Evolutionary conservation across 2,888 invertebrate species (phyloP), one percentile per base, ranked within the genome.

Genomic region (Xanthia icteritia): DNA sequence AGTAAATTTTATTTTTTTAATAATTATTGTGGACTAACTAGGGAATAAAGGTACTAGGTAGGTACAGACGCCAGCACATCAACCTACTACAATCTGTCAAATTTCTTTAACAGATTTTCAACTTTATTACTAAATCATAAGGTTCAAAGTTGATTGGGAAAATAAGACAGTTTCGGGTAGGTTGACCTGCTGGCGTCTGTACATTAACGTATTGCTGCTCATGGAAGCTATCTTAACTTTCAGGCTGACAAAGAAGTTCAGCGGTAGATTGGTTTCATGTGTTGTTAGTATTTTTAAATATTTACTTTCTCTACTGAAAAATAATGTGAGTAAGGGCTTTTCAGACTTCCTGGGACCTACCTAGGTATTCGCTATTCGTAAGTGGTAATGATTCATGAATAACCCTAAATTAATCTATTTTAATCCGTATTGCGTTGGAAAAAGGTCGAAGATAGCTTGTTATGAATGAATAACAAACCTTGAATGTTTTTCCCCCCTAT

Each of bases 401-500:
- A n/a, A 17, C 9, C 2, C 13, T 17, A 17, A 31, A 20, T 17
- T 0, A 66, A 54, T 17, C 23, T 17, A 73, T 65, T 77, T 60
- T 36, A 36, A 64, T 45, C 36, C n/a, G 2, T 56, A 77, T 13
- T n/a, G 0, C 36, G 17, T n/a, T 61, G 8, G 1, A 13, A 71
- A 20, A 85, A 71, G 36, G 42, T 60, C 6, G 60, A 64, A 60
- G 23, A 71, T 64, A 48, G 64, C 56, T 73, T 70, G 69, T 31
- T 23, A n/a, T 36, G 8, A 15, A 17, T 27, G 11, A 3, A 0
- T 36, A 15, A n/a, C 13, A 39, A 54, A 31, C 23, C 17, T 61
- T 70, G 31, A 36, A 67, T 75, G 76, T 72, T 75, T 42, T 71
- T 58, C 71, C 82, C 76, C 72, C 63, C 54, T 17, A 42, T 3